Evolutionary conservation across 2,113 vertebrate species (phyloP).

Genomic region (Xenopus laevis): DNA sequence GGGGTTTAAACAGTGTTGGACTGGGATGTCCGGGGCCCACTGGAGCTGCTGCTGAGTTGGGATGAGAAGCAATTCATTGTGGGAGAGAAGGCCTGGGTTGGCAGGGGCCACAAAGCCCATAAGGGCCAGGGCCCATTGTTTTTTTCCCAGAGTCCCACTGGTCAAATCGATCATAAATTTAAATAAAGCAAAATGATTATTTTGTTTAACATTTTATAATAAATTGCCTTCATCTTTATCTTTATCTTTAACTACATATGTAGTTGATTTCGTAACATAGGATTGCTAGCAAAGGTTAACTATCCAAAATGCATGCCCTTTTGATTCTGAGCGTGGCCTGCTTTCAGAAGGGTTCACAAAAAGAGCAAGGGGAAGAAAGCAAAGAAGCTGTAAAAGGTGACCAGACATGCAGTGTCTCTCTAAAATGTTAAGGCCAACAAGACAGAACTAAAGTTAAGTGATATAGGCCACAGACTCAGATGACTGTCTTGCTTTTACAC

Average conservation of each 20-base stretch:
- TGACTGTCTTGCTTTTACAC: constrained; percentile 28
- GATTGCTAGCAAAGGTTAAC: constrained; percentile 5
- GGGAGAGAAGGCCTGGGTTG: too few species aligned
- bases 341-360: constrained; percentile 15
- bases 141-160: too few species aligned
- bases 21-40: too few species aligned
- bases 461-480: constrained; percentile 31
- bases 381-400: constrained; percentile 35
- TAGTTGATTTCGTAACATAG: constrained; percentile 10
- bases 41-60: too few species aligned
- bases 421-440: constrained; percentile 41
- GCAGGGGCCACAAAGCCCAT: too few species aligned
- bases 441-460: constrained; percentile 30
- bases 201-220: constrained; percentile 21
- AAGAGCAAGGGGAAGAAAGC: constrained; percentile 26
- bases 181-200: too few species aligned
- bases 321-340: not conserved
- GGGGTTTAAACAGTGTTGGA: too few species aligned
- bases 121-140: too few species aligned
- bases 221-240: constrained; percentile 11
- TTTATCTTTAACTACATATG: too few species aligned
- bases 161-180: too few species aligned
- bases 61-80: too few species aligned
- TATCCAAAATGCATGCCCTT: constrained; percentile 34
- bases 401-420: constrained; percentile 4